Evolutionary conservation across 2,797 vertebrate species (phyloP).

Genomic region (Aeoliscus strigatus): DNA sequence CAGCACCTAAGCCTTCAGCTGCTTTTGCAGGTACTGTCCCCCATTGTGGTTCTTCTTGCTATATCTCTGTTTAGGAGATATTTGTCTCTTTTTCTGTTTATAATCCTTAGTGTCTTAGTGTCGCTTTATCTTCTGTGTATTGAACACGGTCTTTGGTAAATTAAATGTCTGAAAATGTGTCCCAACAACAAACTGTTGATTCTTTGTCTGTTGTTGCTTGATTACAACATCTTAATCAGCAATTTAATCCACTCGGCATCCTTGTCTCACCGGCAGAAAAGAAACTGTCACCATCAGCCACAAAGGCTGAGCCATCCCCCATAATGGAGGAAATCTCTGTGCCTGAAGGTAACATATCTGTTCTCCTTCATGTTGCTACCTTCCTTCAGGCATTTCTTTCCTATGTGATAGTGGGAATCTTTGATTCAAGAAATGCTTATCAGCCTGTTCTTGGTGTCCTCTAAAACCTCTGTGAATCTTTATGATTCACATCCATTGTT

Average conservation of each 20-base stretch:
- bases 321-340: constrained; percentile 21
- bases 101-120: too few relatives aligned
- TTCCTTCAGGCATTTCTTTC: constrained; percentile 4
- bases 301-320: constrained; percentile 28
- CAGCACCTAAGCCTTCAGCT: constrained; percentile 1
- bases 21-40: background rate
- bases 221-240: constrained; percentile 29
- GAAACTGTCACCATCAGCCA: constrained; percentile 29
- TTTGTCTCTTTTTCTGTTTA: too few relatives aligned
- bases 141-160: too few relatives aligned
- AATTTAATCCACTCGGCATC: constrained; percentile 46
- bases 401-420: too few relatives aligned
- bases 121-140: too few relatives aligned
- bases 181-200: background rate
- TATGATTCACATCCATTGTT: too few relatives aligned
- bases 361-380: too few relatives aligned
- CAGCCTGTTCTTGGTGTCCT: constrained; percentile 4
- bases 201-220: constrained; percentile 17
- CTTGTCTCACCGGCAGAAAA: constrained; percentile 36
- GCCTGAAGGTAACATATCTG: constrained; percentile 59
- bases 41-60: too few relatives aligned
- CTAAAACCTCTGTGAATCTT: too few relatives aligned
- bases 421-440: constrained; percentile 10
- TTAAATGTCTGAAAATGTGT: constrained; percentile 17
- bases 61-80: too few relatives aligned